Evolutionary conservation across 2,797 vertebrate species (phyloP), one percentile per base, ranked within the genome.

Genomic region (Manis javanica): DNA sequence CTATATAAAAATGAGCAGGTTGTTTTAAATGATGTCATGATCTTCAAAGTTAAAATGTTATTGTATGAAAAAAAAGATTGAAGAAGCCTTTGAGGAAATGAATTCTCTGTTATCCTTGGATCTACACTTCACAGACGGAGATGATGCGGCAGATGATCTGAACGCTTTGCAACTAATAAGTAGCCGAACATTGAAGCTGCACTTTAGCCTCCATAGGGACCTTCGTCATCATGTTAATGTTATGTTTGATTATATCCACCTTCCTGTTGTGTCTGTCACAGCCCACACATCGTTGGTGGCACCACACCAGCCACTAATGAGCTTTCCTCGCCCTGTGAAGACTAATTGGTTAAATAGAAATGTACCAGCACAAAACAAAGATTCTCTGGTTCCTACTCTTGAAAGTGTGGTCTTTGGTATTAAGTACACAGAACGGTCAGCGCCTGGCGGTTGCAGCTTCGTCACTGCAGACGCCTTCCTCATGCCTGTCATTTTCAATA

Each of bases 221-320:
- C 99, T 99, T 99, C 99, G 99, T 98, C 99, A 99, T 98, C 99
- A 99, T 0, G 98, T 99, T 98, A 99, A 99, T 97, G 99, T 99
- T 93, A 99, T 99, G 99, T 99, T 99, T 98, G 99, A 99, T 99
- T 99, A 99, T 98, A 99, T 99, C 98, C 99, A 99, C 98, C 99
- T 99, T 95, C 99, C 99, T 46, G 99, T 99, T 98, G 98, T 99
- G 97, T 99, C 99, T 1, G 98, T 99, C 96, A 99, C 99, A 96
- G 98, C 99, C 97, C 99, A 99, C 91, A 99, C 99, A 59, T 99
- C 99, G 83, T 98, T 99, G 97, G 99, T 99, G 98, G 99, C 99
- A 53, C 98, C 99, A 92, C 99, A 99, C 98, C 99, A 99, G 96
- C 99, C 99, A 75, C 98, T 99, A 85, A 99, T 99, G 98, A 99